Conservation (phyloP, 2,888 invertebrate genomes). For the Luperina testacea region DNA sequence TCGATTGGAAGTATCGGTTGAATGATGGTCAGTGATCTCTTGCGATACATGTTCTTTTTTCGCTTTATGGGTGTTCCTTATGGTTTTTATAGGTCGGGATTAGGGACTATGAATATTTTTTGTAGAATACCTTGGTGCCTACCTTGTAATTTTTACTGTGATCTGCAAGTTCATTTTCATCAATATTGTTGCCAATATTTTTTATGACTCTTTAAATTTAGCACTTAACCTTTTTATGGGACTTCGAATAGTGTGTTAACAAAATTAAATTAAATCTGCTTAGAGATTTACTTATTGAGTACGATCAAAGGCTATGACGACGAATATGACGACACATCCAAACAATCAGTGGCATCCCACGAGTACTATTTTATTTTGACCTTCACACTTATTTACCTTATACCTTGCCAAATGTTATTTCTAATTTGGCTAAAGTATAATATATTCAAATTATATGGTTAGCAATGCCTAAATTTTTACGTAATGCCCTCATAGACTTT, state of each 20-base stretch:
- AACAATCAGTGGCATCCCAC: constrained; percentile 26
- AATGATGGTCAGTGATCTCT: constrained; percentile 63
- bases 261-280: too few relatives aligned
- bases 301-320: constrained; percentile 33
- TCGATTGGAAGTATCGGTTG: constrained; percentile 22
- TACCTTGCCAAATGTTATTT: constrained; percentile 43
- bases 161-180: not conserved
- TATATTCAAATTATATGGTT: constrained; percentile 63
- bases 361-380: constrained; percentile 19
- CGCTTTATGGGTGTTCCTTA: constrained; percentile 51
- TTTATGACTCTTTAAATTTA: not conserved
- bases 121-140: not conserved
- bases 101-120: constrained; percentile 6
- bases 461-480: constrained; percentile 70
- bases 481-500: constrained; percentile 78
- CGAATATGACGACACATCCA: constrained; percentile 25
- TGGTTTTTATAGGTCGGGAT: constrained; percentile 10
- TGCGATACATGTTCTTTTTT: constrained; percentile 59
- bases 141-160: not conserved
- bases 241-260: too few relatives aligned
- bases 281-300: constrained; percentile 8
- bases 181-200: not conserved
- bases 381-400: constrained; percentile 52
- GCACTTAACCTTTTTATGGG: not conserved
- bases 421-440: constrained; percentile 53